Percentiles rank a stretch among this genome's conserved stretches.
phyloP scores from a whole-genome alignment of 2,888 invertebrate genomes.

The Nasonovia ribisnigri region DNA sequence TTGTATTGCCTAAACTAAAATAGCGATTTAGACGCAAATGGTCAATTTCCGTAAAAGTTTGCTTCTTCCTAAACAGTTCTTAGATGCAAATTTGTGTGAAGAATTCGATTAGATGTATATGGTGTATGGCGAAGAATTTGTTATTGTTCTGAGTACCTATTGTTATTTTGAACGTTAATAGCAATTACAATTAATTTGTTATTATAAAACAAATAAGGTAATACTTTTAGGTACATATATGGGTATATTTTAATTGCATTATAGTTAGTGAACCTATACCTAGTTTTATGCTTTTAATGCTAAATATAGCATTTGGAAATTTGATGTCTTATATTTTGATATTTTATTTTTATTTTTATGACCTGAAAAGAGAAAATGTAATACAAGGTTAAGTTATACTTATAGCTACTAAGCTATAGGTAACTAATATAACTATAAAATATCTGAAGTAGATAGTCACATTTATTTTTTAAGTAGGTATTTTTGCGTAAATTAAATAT shows the following conservation, averaged over 20 bases:
- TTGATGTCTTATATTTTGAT: background rate
- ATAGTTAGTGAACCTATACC: background rate
- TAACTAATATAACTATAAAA: background rate
- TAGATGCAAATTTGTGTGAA: background rate
- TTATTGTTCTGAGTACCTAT: background rate
- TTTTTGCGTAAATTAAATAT: background rate
- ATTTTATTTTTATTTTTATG: background rate
- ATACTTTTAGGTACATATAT: background rate
- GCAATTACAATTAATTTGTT: background rate
- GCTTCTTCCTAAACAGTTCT: background rate
- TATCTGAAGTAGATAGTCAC: background rate
- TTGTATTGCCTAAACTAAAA: too few relatives aligned
- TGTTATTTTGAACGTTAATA: background rate
- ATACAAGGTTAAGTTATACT: background rate
- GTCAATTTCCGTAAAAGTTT: background rate
- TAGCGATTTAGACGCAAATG: too few relatives aligned
- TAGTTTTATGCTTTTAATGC: background rate
- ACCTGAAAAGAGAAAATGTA: background rate
- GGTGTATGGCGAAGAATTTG: background rate
- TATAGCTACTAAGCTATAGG: too few relatives aligned
- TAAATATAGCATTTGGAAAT: background rate
- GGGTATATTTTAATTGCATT: background rate
- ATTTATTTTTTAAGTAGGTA: background rate
- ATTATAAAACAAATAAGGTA: background rate
- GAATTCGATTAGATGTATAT: background rate